Percentiles rank a stretch among this genome's conserved stretches.
Evolutionary conservation across 2,888 invertebrate genomes (phyloP).

Genomic region (Drosophila recens): DNA sequence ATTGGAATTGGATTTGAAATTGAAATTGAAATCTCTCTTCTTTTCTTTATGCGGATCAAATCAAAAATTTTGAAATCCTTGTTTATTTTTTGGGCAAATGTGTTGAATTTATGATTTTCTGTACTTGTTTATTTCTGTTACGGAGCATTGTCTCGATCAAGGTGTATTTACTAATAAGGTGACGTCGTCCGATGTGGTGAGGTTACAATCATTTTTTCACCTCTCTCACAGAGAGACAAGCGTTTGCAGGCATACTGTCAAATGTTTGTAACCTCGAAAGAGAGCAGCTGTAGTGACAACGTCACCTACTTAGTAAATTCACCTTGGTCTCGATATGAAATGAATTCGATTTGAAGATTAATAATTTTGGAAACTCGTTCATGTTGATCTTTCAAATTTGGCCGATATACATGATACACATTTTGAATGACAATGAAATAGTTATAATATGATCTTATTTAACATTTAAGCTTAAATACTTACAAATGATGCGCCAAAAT

Average conservation of each 20-base stretch:
- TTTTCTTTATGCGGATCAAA: conserved; percentile 13
- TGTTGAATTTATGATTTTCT: conserved; percentile 15
- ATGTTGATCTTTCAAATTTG: conserved; percentile 25
- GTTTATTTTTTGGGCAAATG: neutral
- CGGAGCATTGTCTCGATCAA: neutral
- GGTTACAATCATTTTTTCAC: too few species aligned
- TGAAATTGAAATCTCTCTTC: neutral
- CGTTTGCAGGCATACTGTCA: too few species aligned
- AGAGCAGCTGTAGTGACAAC: too few species aligned
- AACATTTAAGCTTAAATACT: conserved; percentile 59
- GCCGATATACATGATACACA: conserved; percentile 33
- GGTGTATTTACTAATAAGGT: too few species aligned
- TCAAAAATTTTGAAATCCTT: neutral
- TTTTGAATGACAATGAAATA: conserved; percentile 44
- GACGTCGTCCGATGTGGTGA: too few species aligned
- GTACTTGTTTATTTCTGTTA: conserved; percentile 6
- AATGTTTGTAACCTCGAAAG: too few species aligned
- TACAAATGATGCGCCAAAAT: conserved; percentile 70
- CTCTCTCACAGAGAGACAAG: too few species aligned
- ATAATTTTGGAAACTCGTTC: conserved; percentile 20
- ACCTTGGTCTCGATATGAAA: conserved; percentile 19
- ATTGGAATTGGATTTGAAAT: conserved; percentile 22
- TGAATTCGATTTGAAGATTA: conserved; percentile 9
- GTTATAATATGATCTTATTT: conserved; percentile 47
- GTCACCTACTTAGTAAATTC: too few species aligned